Conservation (phyloP, 1,140 invertebrate genomes). For the Dreissena polymorpha region DNA sequence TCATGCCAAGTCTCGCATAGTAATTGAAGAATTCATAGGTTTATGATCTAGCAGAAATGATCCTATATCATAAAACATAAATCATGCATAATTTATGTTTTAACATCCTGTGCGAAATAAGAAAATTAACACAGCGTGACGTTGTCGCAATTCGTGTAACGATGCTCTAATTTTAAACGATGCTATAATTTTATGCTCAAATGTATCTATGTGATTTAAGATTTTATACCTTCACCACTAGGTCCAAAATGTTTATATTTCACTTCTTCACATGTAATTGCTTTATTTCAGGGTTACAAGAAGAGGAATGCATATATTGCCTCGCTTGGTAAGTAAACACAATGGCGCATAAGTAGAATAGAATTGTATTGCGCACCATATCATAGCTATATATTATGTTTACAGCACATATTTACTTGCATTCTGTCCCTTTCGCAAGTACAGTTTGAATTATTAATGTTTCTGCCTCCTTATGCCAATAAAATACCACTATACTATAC, state of each 20-base stretch:
- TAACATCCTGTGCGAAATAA: too few relatives aligned
- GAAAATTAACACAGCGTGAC: too few relatives aligned
- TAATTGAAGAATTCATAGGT: background rate
- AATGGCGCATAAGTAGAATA: background rate
- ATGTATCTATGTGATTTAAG: background rate
- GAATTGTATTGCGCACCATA: too few relatives aligned
- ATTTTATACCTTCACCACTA: background rate
- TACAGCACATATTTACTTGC: background rate
- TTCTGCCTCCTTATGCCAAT: too few relatives aligned
- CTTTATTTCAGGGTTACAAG: constrained; percentile 87
- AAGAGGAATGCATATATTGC: constrained; percentile 96
- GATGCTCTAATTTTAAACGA: too few relatives aligned
- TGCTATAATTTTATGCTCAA: background rate
- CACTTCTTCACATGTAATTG: background rate
- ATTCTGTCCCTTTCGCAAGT: background rate
- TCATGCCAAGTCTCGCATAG: too few relatives aligned
- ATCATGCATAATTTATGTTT: too few relatives aligned
- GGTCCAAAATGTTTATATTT: background rate
- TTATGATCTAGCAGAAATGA: too few relatives aligned
- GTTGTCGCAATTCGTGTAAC: too few relatives aligned
- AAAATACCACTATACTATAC: too few relatives aligned
- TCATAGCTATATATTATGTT: background rate
- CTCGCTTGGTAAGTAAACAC: constrained; percentile 86
- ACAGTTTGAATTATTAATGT: too few relatives aligned
- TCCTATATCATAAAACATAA: too few relatives aligned